Evolutionary conservation across 2,888 invertebrate species (phyloP), one percentile per base, ranked within the genome.

Genomic region (Melolontha melolontha): DNA sequence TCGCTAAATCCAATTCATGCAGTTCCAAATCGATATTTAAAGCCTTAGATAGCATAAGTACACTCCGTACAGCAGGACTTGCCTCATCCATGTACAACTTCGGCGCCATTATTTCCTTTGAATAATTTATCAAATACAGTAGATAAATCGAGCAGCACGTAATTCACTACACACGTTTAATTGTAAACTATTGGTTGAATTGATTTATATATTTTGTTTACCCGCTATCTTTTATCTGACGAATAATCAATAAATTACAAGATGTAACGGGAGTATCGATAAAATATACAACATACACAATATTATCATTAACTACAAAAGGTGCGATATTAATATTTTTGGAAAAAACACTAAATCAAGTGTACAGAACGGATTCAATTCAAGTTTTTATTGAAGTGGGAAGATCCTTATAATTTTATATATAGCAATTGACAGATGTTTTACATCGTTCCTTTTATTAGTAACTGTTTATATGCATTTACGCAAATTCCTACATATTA

Each of bases 61-160:
- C 86, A 62, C 87, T 86, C 62, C 88, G 79, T 5, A 84, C 85
- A 0, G 87, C 85, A 0, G 88, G 87, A 16, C 87, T 86, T 34
- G 80, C 81, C 64, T 83, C 83, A 69, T 86, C 86, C 51, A 85
- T 86, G 69, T 85, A 88, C 5, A 88, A 75, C 22, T 82, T 81
- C 1, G 81, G 80, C 17, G 76, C 69, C 79, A 79, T 80, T 5
- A 5, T 49, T 27, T 70, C 29, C 1, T 34, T 10, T n/a, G 5
- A 49, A 49, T 12, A 49, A 49, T 17, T 17, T 12, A 17, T n/a
- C 8, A 11, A 49, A 8, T 49, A 12, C 11, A 49, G 10, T 49
- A 17, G n/a, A 11, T 12, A 22, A 47, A 47, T 47, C 34, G 34
- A 10, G 10, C 10, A 34, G 10, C n/a, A 29, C n/a, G 29, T 22